phyloP scores from a whole-genome alignment of 2,888 invertebrate genomes.

The Andrena haemorrhoa region DNA sequence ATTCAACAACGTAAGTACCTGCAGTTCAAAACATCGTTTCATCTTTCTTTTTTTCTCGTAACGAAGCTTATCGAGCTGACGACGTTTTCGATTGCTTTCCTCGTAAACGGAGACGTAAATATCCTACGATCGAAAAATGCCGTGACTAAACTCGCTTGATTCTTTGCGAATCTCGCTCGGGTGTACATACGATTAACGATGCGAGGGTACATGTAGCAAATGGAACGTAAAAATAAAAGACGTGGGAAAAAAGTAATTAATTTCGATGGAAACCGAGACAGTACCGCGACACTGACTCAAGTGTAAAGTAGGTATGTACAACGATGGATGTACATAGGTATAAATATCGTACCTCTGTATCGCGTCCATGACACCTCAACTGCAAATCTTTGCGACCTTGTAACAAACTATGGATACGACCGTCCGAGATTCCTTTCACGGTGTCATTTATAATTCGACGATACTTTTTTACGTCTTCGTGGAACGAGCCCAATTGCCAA shows the following conservation, averaged over 20 bases:
- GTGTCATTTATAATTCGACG: constrained; percentile 87
- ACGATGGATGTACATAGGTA: too few species aligned
- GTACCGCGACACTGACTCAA: too few species aligned
- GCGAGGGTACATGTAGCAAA: too few species aligned
- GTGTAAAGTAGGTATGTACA: too few species aligned
- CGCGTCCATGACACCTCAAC: constrained; percentile 84
- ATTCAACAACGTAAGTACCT: constrained; percentile 84
- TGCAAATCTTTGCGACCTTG: constrained; percentile 87
- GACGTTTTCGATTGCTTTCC: constrained; percentile 88
- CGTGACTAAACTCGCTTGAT: not conserved
- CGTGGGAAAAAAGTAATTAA: too few species aligned
- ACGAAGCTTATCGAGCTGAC: constrained; percentile 87
- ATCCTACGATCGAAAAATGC: constrained; percentile 84
- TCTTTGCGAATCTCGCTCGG: not conserved
- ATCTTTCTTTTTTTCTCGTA: constrained; percentile 88
- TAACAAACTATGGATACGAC: constrained; percentile 87
- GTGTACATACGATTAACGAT: not conserved
- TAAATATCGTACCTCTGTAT: constrained; percentile 17
- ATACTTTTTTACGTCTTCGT: constrained; percentile 86
- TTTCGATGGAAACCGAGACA: too few species aligned
- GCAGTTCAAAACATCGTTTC: constrained; percentile 87
- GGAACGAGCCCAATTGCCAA: constrained; percentile 87
- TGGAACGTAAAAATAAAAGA: too few species aligned
- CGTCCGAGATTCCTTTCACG: constrained; percentile 87
- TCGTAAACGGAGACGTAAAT: constrained; percentile 88